phyloP scores from a whole-genome alignment of 2,888 invertebrate species.

The Chaetoderma sp. region DNA sequence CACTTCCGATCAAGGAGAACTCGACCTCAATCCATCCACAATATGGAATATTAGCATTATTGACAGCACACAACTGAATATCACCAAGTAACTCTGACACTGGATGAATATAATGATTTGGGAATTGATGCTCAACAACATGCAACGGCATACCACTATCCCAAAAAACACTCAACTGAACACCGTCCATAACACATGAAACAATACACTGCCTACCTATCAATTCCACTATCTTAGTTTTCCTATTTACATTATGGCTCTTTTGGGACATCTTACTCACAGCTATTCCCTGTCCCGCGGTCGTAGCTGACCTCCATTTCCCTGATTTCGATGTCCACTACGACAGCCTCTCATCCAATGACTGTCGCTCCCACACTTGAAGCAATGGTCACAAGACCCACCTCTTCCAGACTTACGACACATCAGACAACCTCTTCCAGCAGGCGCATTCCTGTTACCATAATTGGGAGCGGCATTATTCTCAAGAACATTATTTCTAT shows the following conservation, averaged over 20 bases:
- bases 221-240: not conserved
- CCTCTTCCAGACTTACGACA: too few relatives aligned
- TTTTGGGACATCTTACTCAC: too few relatives aligned
- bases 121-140: not conserved
- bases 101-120: not conserved
- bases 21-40: conserved; percentile 1
- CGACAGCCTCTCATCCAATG: conserved; percentile 2
- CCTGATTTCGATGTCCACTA: not conserved
- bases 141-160: not conserved
- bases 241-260: too few relatives aligned
- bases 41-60: not conserved
- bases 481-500: too few relatives aligned
- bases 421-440: too few relatives aligned
- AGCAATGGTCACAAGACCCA: not conserved
- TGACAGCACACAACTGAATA: not conserved
- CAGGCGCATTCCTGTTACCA: too few relatives aligned
- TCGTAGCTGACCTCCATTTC: not conserved
- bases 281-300: not conserved
- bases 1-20: not conserved
- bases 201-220: not conserved
- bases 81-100: not conserved
- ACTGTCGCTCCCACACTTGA: not conserved
- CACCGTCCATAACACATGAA: not conserved
- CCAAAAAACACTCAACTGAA: not conserved
- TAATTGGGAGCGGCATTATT: too few relatives aligned